Conservation (phyloP, 2,113 vertebrate species). For the Crotalus tigris region DNA sequence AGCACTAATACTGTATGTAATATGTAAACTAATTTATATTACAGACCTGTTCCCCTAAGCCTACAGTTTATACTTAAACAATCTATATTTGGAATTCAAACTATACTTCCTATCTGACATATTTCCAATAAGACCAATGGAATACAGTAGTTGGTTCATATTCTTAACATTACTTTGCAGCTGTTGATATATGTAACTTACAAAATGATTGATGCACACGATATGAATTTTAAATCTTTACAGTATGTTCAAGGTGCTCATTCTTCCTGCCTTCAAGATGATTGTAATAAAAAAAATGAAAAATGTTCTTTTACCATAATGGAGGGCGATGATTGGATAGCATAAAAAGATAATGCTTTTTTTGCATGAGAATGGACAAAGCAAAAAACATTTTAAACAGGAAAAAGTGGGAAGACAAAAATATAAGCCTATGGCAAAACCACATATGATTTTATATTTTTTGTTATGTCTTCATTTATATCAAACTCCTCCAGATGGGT, state of each 20-base stretch:
- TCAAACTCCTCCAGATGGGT: conserved; percentile 21
- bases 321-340: conserved; percentile 32
- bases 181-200: conserved; percentile 33
- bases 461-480: conserved; percentile 50
- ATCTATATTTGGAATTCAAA: conserved; percentile 41
- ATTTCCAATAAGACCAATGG: conserved; percentile 31
- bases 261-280: conserved; percentile 49
- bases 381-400: conserved; percentile 44
- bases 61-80: background rate
- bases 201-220: conserved; percentile 33
- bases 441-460: background rate
- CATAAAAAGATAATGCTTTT: conserved; percentile 34
- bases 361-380: conserved; percentile 42
- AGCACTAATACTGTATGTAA: conserved; percentile 51
- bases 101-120: conserved; percentile 34
- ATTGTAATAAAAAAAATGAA: conserved; percentile 51
- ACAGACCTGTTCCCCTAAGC: conserved; percentile 25
- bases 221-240: conserved; percentile 35
- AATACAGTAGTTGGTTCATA: conserved; percentile 42
- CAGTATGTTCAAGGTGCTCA: conserved; percentile 47
- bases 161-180: conserved; percentile 38
- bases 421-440: conserved; percentile 33
- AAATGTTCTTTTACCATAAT: conserved; percentile 31
- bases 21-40: conserved; percentile 38
- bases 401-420: conserved; percentile 50